These are phyloP conservation scores for Drosophila chauvacae DNA, from an alignment of 1,140 invertebrate species.

Conservation along the genomic window DNA sequence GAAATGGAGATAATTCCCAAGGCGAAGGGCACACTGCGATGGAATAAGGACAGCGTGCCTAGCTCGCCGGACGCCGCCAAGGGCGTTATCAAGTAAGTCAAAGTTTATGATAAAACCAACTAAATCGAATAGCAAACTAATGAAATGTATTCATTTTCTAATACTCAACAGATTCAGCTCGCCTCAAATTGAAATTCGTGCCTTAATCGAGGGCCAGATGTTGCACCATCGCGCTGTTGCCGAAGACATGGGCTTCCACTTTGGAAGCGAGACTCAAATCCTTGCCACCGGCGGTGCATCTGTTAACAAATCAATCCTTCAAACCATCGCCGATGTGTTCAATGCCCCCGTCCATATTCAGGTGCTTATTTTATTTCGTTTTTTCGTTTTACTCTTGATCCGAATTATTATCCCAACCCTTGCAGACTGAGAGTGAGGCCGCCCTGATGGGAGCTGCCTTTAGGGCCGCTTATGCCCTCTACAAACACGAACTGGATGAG, in stretches of 20 bases:
- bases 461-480: slow-evolving; percentile 89
- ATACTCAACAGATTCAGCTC: slow-evolving; percentile 66
- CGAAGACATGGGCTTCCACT: slow-evolving; percentile 92
- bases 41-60: slow-evolving; percentile 57
- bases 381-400: background rate
- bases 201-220: slow-evolving; percentile 96
- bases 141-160: background rate
- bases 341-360: slow-evolving; percentile 94
- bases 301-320: slow-evolving; percentile 91
- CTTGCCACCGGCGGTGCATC: slow-evolving; percentile 97
- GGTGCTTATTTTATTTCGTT: slow-evolving; percentile 84
- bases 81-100: slow-evolving; percentile 69
- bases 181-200: slow-evolving; percentile 93
- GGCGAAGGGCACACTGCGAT: slow-evolving; percentile 71
- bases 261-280: slow-evolving; percentile 85
- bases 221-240: slow-evolving; percentile 92
- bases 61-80: slow-evolving; percentile 61
- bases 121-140: too few relatives aligned
- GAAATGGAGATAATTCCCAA: slow-evolving; percentile 92
- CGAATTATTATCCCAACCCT: background rate
- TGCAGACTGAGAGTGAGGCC: slow-evolving; percentile 91
- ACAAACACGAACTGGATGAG: slow-evolving; percentile 44
- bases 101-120: background rate
- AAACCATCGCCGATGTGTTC: slow-evolving; percentile 96
- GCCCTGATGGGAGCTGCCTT: slow-evolving; percentile 93